These are phyloP conservation scores for Epinephelus awoara DNA, from an alignment of 2,797 vertebrate genomes.

Conservation along the genomic window DNA sequence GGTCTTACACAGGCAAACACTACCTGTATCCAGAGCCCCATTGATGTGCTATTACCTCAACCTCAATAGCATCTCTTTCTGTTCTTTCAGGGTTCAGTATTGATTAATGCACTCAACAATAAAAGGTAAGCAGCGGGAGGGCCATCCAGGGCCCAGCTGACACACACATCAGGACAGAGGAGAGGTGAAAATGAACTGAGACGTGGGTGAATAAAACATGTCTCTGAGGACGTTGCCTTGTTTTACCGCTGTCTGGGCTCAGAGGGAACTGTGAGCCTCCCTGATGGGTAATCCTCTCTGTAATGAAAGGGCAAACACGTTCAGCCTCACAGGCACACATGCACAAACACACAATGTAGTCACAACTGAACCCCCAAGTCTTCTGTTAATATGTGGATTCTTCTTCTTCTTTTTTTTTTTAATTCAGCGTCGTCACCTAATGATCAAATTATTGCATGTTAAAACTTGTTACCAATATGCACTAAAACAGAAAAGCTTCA, in stretches of 20 bases:
- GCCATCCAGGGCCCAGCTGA: slow-evolving; percentile 53
- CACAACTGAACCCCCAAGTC: neutral
- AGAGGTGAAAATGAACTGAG: slow-evolving; percentile 79
- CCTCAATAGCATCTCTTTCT: slow-evolving; percentile 23
- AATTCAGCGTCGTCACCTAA: neutral
- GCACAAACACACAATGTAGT: neutral
- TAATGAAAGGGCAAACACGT: slow-evolving; percentile 54
- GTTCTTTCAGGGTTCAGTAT: slow-evolving; percentile 39
- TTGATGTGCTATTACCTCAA: slow-evolving; percentile 16
- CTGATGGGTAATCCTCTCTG: slow-evolving; percentile 69
- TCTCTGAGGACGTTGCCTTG: slow-evolving; percentile 66
- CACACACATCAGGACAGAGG: slow-evolving; percentile 58
- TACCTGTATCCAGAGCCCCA: slow-evolving; percentile 8
- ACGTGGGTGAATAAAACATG: slow-evolving; percentile 73
- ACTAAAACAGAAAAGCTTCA: neutral
- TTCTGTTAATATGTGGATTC: neutral
- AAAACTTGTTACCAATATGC: neutral
- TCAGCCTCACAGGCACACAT: slow-evolving; percentile 32
- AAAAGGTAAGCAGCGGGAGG: slow-evolving; percentile 62
- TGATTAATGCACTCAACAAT: slow-evolving; percentile 59
- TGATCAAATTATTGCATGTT: slow-evolving; percentile 1
- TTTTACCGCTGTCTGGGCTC: slow-evolving; percentile 52
- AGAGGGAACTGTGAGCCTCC: slow-evolving; percentile 46
- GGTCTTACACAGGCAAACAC: slow-evolving; percentile 11
- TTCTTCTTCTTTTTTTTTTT: neutral